Evolutionary conservation across 2,888 invertebrate species (phyloP), one percentile per base, ranked within the genome.

Genomic region (Athalia circularis): DNA sequence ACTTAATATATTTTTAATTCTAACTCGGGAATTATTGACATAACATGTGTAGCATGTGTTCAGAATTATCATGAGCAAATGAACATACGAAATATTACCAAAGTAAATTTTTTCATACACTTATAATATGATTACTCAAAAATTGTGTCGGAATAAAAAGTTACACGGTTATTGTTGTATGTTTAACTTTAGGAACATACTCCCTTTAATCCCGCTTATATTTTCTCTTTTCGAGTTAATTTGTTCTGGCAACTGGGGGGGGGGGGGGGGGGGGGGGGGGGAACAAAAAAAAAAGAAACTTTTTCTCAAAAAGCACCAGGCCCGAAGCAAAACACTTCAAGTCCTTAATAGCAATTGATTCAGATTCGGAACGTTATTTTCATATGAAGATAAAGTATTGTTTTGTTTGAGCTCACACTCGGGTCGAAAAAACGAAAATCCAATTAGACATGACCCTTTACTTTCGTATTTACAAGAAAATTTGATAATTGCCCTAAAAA

Each of bases 401-500:
- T 43, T 43, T 64, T 8, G 43, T 43, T 45, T n/a, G 43, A 47
- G 0, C 7, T 47, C 45, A 11, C 11, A 65, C 43, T 65, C 47
- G n/a, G 13, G 7, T 59, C 13, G 3, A 13, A 57, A 47, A 59
- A 29, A 68, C 0, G 1, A 0, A 29, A 52, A 54, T 52, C 52
- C 52, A 68, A 54, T 52, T 43, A 43, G 68, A 29, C 2, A 29
- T 0, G 29, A 29, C 43, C 54, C 52, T 52, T 54, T 52, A 52
- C 52, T 68, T 54, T 68, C n/a, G 52, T 43, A 29, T 43, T 43
- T 54, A 52, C 15, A 72, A 57, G 45, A 59, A 59, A 72, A 47
- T 47, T 72, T 47, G 72, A 59, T 15, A 72, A 72, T n/a, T 59
- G 72, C 13, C 13, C 8, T 11, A 29, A 68, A 13, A n/a, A 54